Percentiles rank a stretch among this genome's conserved stretches.
These are phyloP conservation scores for Mungos mungo DNA, from an alignment of 2,113 vertebrate genomes.

Conservation along the genomic window DNA sequence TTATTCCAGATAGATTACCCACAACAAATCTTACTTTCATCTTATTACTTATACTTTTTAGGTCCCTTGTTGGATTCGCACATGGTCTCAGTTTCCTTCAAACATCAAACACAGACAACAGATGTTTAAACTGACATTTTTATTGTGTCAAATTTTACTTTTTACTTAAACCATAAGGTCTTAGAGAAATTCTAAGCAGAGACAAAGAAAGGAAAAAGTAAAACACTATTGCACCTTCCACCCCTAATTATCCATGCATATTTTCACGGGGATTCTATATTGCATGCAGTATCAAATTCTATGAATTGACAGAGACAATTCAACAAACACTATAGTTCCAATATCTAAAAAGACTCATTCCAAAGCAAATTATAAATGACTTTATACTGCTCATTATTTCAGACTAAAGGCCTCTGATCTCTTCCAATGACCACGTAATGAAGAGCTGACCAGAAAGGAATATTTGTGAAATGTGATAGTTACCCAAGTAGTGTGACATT, in stretches of 20 bases:
- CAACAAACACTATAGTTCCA: neutral
- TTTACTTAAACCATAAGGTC: neutral
- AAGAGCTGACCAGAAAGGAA: neutral
- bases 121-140: neutral
- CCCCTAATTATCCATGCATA: neutral
- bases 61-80: neutral
- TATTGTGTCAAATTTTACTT: constrained; percentile 1
- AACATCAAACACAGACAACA: neutral
- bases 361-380: constrained; percentile 9
- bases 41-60: neutral
- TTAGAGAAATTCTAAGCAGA: neutral
- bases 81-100: constrained; percentile 27
- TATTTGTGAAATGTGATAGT: neutral
- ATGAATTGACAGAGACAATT: neutral
- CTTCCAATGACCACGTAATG: constrained; percentile 5
- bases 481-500: neutral
- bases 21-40: neutral
- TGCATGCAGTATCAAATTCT: neutral
- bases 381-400: constrained; percentile 41
- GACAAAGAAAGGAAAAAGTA: neutral
- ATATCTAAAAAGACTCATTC: constrained; percentile 33
- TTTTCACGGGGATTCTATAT: constrained; percentile 15
- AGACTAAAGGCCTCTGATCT: neutral
- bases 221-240: neutral
- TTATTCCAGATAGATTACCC: neutral